Evolutionary conservation across 2,113 vertebrate species (phyloP).

Genomic region (Colius striatus): DNA sequence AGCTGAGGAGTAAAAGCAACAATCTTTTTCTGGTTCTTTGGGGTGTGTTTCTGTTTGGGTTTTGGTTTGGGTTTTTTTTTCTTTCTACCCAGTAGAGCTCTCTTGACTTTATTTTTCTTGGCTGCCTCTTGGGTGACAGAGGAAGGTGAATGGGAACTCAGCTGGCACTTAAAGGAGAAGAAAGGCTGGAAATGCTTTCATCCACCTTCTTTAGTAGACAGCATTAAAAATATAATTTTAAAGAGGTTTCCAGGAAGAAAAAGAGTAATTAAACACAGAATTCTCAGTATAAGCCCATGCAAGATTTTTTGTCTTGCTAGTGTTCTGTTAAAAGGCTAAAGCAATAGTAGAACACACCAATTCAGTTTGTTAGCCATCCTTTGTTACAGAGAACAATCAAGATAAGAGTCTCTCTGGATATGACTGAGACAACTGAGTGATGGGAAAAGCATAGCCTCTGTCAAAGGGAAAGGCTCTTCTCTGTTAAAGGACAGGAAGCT

Average conservation of each 20-base stretch:
- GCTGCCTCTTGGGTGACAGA: not conserved
- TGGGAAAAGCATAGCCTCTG: not conserved
- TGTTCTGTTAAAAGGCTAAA: not conserved
- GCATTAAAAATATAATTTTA: not conserved
- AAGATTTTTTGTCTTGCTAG: not conserved
- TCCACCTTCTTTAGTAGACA: not conserved
- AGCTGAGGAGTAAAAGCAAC: not conserved
- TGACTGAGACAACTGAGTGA: not conserved
- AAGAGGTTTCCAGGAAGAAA: not conserved
- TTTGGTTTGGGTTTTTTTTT: too few species aligned
- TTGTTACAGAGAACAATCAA: not conserved
- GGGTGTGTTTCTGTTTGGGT: not conserved
- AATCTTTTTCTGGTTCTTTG: not conserved
- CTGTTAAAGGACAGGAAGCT: not conserved
- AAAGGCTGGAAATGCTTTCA: not conserved
- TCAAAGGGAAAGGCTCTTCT: not conserved
- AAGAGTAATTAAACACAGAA: not conserved
- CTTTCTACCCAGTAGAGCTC: not conserved
- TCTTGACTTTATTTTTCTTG: not conserved
- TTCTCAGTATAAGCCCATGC: not conserved
- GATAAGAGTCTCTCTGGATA: not conserved
- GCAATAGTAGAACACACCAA: not conserved
- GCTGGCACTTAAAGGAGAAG: not conserved
- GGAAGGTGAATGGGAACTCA: not conserved
- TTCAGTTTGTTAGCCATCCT: not conserved